These are phyloP conservation scores for Leptinotarsa peninsularis DNA, from an alignment of 2,888 invertebrate species.

Conservation along the genomic window DNA sequence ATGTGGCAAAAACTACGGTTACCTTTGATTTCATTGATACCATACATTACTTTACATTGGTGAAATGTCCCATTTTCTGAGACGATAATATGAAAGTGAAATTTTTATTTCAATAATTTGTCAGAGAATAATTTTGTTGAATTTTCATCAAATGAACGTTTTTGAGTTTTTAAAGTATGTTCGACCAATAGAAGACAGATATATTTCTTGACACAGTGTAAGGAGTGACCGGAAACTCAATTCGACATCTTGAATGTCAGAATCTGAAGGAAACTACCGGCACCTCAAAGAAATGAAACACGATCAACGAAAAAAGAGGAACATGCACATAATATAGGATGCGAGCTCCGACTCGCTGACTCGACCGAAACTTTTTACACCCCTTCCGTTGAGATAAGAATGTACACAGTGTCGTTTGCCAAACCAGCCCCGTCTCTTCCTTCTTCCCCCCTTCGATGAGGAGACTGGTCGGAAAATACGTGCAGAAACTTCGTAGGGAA, in stretches of 20 bases:
- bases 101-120: no score
- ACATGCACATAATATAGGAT: slow-evolving; percentile 44
- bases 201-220: no score
- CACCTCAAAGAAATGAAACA: slow-evolving; percentile 31
- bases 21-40: no score
- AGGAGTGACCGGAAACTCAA: not conserved
- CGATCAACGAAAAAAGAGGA: slow-evolving; percentile 37
- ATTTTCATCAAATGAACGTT: no score
- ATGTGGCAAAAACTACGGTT: no score
- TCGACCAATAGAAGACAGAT: no score
- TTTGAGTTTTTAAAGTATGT: no score
- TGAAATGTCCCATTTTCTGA: no score
- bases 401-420: slow-evolving; percentile 44
- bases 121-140: no score
- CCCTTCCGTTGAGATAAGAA: slow-evolving; percentile 44
- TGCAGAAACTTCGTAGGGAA: slow-evolving; percentile 27
- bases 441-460: slow-evolving; percentile 5
- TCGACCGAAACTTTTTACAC: slow-evolving; percentile 46
- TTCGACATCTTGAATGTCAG: not conserved
- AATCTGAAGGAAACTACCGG: slow-evolving; percentile 12
- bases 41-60: no score
- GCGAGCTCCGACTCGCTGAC: slow-evolving; percentile 46
- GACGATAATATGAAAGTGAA: no score
- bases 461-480: slow-evolving; percentile 24
- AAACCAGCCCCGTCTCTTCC: slow-evolving; percentile 26